A percentile compares a stretch with the other conserved stretches of the same genome.
These are phyloP conservation scores for Prosopocoilus inquinatus DNA, from an alignment of 2,888 invertebrate species.

Conservation along the genomic window DNA sequence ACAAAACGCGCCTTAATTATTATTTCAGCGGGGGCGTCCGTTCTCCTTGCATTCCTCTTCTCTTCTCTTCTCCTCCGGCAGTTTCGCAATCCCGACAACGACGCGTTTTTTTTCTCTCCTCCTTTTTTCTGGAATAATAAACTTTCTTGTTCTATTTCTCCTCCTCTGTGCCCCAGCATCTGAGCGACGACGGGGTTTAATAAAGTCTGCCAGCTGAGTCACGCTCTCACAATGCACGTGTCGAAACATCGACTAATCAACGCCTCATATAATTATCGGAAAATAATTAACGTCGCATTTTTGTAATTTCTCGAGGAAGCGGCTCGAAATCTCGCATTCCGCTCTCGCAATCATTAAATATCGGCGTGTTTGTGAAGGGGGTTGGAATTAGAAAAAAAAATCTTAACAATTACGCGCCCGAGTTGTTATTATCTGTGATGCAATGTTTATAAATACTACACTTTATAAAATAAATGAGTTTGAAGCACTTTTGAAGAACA, in stretches of 20 bases:
- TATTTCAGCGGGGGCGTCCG: constrained; percentile 18
- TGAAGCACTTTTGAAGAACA: too few relatives aligned
- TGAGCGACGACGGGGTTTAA: constrained; percentile 33
- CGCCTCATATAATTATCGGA: constrained; percentile 33
- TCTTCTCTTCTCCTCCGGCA: too few relatives aligned
- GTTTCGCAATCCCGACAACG: constrained; percentile 13
- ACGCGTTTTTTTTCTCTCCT: constrained; percentile 10
- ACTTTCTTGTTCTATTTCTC: constrained; percentile 31
- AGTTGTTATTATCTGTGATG: too few relatives aligned
- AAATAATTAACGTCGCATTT: constrained; percentile 32
- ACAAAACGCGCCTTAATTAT: constrained; percentile 25
- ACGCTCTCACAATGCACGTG: constrained; percentile 31
- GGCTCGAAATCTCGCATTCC: too few relatives aligned
- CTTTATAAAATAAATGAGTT: too few relatives aligned
- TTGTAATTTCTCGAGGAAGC: constrained; percentile 14
- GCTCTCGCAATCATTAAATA: too few relatives aligned
- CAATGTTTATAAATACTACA: too few relatives aligned
- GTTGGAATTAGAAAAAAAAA: too few relatives aligned
- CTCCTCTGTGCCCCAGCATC: constrained; percentile 14
- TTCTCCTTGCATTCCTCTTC: constrained; percentile 10
- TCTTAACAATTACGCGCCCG: too few relatives aligned
- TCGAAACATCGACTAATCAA: constrained; percentile 34
- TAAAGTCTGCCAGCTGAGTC: constrained; percentile 32
- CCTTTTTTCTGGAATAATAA: constrained; percentile 20
- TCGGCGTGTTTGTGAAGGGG: too few relatives aligned